Evolutionary conservation across 2,797 vertebrate genomes (phyloP).

Genomic region (Cuculus canorus): DNA sequence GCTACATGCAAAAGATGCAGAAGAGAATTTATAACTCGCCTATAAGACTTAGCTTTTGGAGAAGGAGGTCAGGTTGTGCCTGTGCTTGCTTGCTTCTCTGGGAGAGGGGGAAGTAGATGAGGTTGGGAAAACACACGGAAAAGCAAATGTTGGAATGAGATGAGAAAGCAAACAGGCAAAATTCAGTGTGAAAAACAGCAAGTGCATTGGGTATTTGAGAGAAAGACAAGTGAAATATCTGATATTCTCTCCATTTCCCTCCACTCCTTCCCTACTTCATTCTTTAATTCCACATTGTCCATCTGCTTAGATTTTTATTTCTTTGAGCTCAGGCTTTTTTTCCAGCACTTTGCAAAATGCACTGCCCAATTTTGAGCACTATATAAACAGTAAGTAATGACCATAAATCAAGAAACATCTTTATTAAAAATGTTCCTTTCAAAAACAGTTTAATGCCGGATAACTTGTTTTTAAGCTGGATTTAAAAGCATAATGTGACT

Average conservation of each 20-base stretch:
- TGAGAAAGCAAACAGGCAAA: not conserved
- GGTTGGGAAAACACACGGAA: not conserved
- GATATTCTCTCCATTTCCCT: not conserved
- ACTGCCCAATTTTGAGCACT: not conserved
- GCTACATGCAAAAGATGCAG: not conserved
- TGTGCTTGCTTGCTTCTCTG: not conserved
- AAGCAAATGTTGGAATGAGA: not conserved
- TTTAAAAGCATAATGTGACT: not conserved
- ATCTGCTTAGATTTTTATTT: not conserved
- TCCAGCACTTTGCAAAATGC: not conserved
- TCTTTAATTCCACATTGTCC: not conserved
- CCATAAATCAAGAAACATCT: not conserved
- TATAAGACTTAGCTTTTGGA: not conserved
- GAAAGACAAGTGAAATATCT: not conserved
- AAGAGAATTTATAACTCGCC: not conserved
- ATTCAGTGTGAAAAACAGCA: not conserved
- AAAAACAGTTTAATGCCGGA: not conserved
- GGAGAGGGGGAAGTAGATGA: not conserved
- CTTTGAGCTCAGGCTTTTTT: not conserved
- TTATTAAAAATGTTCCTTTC: not conserved
- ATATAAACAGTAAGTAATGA: not conserved
- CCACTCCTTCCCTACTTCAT: not conserved
- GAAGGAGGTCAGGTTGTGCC: not conserved
- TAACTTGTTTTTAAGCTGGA: not conserved
- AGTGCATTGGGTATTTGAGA: not conserved